Conservation (phyloP, 2,888 invertebrate species). For the Lepetodrilus schrolli region DNA sequence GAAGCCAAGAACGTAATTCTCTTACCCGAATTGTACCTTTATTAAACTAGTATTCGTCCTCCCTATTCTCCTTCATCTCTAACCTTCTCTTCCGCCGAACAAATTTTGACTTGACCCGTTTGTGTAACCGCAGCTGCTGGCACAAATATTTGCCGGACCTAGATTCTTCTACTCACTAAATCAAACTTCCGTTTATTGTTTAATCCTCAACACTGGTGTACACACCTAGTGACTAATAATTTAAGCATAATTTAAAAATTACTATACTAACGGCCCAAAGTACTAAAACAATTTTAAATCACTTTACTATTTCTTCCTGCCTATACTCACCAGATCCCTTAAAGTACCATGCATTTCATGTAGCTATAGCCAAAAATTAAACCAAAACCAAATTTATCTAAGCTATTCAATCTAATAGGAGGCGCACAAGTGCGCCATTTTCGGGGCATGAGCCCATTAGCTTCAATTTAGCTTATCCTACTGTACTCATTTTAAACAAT, state of each 20-base stretch:
- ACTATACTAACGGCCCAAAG: conserved; percentile 16
- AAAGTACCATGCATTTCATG: conserved; percentile 27
- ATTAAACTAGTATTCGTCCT: background rate
- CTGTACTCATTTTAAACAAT: too few species aligned
- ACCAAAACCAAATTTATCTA: conserved; percentile 31
- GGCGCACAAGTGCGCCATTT: background rate
- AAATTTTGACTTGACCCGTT: conserved; percentile 39
- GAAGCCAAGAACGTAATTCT: background rate
- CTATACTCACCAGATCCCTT: background rate
- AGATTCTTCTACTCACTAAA: background rate
- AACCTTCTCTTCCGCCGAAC: conserved; percentile 28
- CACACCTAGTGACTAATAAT: background rate
- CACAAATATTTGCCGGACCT: conserved; percentile 49
- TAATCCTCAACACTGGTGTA: conserved; percentile 33
- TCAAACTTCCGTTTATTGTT: conserved; percentile 1
- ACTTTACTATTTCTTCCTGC: background rate
- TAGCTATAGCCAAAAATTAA: background rate
- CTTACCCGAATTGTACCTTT: conserved; percentile 7
- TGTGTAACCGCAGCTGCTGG: conserved; percentile 66
- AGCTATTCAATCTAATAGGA: too few species aligned
- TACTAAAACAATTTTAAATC: background rate
- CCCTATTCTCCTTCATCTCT: background rate
- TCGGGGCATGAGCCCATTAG: conserved; percentile 33
- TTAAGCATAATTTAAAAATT: conserved; percentile 28
- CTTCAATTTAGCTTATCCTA: conserved; percentile 34